Conservation (phyloP, 2,888 invertebrate species). For the Hoplodrina blanda region DNA sequence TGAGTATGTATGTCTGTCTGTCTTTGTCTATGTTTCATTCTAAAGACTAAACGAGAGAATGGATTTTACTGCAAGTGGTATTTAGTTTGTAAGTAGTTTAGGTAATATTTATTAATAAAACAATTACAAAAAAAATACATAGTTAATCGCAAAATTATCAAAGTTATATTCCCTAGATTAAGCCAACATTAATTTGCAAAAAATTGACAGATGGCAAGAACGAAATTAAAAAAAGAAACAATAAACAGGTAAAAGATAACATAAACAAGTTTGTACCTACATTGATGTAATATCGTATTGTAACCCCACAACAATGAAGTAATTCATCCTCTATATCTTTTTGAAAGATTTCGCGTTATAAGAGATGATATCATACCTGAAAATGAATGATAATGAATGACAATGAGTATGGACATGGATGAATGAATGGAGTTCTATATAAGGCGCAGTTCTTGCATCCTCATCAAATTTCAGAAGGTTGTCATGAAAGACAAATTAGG, state of each 20-base stretch:
- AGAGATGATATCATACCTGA: slow-evolving; percentile 27
- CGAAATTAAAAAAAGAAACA: neutral
- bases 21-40: no score
- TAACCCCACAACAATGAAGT: neutral
- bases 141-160: no score
- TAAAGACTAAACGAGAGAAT: no score
- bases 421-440: neutral
- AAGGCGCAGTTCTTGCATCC: no score
- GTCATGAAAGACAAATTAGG: no score
- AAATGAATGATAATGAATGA: slow-evolving; percentile 31
- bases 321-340: neutral
- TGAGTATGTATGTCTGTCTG: no score
- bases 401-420: neutral
- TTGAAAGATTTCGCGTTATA: neutral
- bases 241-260: neutral
- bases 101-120: no score
- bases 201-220: neutral
- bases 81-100: no score
- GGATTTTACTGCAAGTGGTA: no score
- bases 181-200: neutral
- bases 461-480: no score
- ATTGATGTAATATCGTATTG: neutral
- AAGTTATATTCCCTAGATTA: neutral
- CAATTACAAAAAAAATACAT: no score
- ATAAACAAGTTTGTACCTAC: slow-evolving; percentile 2